Base-by-base conservation (phyloP, 2,113 vertebrate genomes). In the Pogonocichla stellata region DNA sequence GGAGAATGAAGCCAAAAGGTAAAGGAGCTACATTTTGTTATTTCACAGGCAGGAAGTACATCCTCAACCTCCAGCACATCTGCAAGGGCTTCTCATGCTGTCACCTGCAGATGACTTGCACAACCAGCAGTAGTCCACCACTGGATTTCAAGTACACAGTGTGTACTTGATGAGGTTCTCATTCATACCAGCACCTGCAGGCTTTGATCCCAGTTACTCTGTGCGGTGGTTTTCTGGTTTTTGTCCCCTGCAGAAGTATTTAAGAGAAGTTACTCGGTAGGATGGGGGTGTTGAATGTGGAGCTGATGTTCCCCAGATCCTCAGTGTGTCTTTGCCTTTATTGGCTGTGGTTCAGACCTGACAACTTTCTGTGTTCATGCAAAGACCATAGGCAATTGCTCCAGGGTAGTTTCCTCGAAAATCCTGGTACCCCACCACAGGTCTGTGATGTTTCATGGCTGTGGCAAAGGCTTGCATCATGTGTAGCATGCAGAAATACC, bases 361-460 rank as follows among this genome's bases (percentile, higher is more conserved):
- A 34, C 29, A 82, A 56, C 45, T 36, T 71, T 56, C 9, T 48
- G 38, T 70, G 51, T 11, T 60, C 29, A 4, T 85, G 51, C 72
- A 54, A 58, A 79, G 66, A 82, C 60, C 51, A n/a, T 12, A 18
- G 57, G 22, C 1, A 3, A 29, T 79, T 92, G 34, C 82, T 90
- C 51, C 31, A n/a, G 34, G 23, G 33, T 86, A n/a, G 57, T 64
- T 91, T 93, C 61, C 81, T 94, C 73, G 92, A 88, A 96, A 94
- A 83, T 94, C 79, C 83, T 74, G 57, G 73, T 94, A 79, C 19
- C 51, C 31, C 60, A 74, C 61, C 5, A 1, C 43, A 93, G 50
- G 48, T 83, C 38, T 15, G 1, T 84, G 81, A 56, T 16, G 25
- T 82, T 90, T 74, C 48, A 10, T 69, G 66, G 65, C 56, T 2